Conservation (phyloP, 1,140 invertebrate genomes). For the Trichonephila clavata region DNA sequence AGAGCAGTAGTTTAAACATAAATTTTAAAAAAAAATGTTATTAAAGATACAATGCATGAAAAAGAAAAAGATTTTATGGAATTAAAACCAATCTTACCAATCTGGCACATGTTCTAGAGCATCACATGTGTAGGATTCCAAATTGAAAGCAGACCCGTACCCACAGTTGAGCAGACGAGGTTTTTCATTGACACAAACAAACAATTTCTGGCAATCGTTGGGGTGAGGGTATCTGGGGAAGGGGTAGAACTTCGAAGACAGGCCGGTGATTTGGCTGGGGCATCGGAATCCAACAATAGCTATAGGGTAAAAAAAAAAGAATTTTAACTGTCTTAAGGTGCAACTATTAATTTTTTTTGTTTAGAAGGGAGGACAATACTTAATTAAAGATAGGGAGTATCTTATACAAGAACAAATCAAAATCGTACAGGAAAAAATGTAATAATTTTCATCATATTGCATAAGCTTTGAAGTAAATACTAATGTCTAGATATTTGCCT, state of each 20-base stretch:
- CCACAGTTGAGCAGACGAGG: slow-evolving; percentile 92
- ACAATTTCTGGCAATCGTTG: slow-evolving; percentile 92
- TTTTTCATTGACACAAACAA: slow-evolving; percentile 92
- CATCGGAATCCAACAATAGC: slow-evolving; percentile 83
- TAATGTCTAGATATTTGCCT: no score
- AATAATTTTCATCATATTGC: no score
- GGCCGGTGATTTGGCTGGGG: slow-evolving; percentile 88
- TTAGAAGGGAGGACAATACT: no score
- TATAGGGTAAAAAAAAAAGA: slow-evolving; percentile 74
- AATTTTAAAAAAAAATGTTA: not conserved
- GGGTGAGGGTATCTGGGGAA: slow-evolving; percentile 93
- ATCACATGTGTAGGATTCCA: slow-evolving; percentile 90
- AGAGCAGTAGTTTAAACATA: no score
- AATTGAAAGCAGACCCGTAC: slow-evolving; percentile 92
- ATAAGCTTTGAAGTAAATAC: no score
- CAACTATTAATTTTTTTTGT: no score
- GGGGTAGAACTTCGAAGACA: slow-evolving; percentile 92
- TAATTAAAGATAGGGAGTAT: no score
- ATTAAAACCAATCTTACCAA: slow-evolving; percentile 84
- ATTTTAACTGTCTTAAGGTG: no score
- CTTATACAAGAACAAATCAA: no score
- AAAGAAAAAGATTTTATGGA: slow-evolving; percentile 56
- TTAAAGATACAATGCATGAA: not conserved
- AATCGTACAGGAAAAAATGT: no score
- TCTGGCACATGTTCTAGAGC: slow-evolving; percentile 92